Percentiles rank a stretch among this genome's conserved stretches.
Conservation (phyloP, 2,113 vertebrate genomes). For the Plecturocebus donacophilus region DNA sequence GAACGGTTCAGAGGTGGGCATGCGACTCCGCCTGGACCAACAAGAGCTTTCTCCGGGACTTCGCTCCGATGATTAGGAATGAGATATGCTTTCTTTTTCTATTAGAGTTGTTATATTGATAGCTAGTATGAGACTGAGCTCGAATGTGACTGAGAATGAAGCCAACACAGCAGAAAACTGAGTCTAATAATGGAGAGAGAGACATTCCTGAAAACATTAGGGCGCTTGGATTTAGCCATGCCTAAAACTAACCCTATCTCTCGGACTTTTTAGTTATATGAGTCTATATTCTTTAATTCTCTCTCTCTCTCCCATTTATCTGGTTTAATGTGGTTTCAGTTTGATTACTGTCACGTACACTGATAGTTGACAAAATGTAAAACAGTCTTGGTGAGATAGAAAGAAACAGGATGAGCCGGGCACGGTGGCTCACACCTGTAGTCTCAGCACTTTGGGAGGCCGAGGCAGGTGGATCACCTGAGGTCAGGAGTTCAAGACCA, state of each 20-base stretch:
- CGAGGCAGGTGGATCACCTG: too few relatives aligned
- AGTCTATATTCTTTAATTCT: neutral
- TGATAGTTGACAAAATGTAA: slow-evolving; percentile 4
- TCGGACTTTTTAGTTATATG: neutral
- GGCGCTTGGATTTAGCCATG: neutral
- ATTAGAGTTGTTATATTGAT: neutral
- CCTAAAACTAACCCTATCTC: neutral
- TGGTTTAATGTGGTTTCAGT: neutral
- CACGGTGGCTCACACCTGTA: too few relatives aligned
- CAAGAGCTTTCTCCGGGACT: neutral
- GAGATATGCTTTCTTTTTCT: neutral
- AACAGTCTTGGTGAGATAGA: neutral
- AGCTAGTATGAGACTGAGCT: neutral
- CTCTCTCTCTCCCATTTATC: neutral
- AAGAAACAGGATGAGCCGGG: neutral
- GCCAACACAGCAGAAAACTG: neutral
- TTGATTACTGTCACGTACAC: neutral
- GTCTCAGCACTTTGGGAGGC: too few relatives aligned
- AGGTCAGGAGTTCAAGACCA: too few relatives aligned
- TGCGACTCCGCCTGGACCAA: neutral
- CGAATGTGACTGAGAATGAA: neutral
- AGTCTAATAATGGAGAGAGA: neutral
- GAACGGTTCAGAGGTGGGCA: neutral
- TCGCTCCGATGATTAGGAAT: neutral
- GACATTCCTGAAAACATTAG: neutral